Conservation (phyloP, 2,888 invertebrate species). For the Pyrocoelia pectoralis region DNA sequence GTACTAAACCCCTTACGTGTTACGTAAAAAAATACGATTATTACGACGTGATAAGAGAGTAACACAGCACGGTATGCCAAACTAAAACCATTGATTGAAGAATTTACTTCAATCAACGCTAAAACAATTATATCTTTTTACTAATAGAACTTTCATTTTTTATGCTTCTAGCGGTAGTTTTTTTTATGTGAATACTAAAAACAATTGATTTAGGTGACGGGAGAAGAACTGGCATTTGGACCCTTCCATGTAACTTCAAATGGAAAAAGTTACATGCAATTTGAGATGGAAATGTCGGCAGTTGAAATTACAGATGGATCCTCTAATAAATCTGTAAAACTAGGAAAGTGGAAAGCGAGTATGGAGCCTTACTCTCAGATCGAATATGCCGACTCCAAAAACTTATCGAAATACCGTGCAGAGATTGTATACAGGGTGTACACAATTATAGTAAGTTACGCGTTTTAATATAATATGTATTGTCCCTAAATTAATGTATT, state of each 20-base stretch:
- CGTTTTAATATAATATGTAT: neutral
- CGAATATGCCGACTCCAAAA: conserved; percentile 69
- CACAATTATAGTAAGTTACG: conserved; percentile 76
- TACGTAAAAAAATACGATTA: too few relatives aligned
- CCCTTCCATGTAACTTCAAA: conserved; percentile 64
- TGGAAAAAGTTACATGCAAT: conserved; percentile 79
- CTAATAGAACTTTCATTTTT: too few relatives aligned
- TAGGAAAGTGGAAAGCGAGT: conserved; percentile 83
- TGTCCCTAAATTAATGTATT: too few relatives aligned
- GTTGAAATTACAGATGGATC: conserved; percentile 77
- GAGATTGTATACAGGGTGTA: conserved; percentile 87
- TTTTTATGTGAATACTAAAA: too few relatives aligned
- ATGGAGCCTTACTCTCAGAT: conserved; percentile 67
- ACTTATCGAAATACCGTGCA: conserved; percentile 78
- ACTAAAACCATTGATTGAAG: too few relatives aligned
- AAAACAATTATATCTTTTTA: too few relatives aligned
- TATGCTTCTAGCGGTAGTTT: too few relatives aligned
- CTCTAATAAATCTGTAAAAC: conserved; percentile 72
- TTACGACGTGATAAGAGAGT: too few relatives aligned
- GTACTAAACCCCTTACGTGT: too few relatives aligned
- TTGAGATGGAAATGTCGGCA: conserved; percentile 74
- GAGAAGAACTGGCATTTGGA: conserved; percentile 75
- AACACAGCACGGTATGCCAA: too few relatives aligned
- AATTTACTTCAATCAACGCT: too few relatives aligned
- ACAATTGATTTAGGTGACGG: conserved; percentile 50